Conservation (phyloP, 2,888 invertebrate genomes). For the Agonum fuliginosum region DNA sequence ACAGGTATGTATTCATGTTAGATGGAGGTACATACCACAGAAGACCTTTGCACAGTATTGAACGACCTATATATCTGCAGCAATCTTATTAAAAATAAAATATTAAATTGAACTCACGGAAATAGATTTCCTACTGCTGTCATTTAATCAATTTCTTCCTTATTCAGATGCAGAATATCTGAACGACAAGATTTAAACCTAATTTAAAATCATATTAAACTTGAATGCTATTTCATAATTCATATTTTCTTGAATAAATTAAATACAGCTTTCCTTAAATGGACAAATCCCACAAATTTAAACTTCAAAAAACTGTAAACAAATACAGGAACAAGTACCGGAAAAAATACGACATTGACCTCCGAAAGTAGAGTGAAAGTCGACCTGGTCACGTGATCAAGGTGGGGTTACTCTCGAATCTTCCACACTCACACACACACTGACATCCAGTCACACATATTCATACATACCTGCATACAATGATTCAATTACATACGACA, state of each 20-base stretch:
- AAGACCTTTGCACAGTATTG: too few relatives aligned
- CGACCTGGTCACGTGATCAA: background rate
- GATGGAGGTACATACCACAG: too few relatives aligned
- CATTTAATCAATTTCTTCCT: too few relatives aligned
- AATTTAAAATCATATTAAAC: background rate
- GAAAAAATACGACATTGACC: conserved; percentile 35
- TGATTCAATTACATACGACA: too few relatives aligned
- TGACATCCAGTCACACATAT: background rate
- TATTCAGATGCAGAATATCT: background rate
- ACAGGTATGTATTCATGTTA: too few relatives aligned
- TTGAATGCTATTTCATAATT: too few relatives aligned
- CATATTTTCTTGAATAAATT: background rate
- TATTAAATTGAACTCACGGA: too few relatives aligned
- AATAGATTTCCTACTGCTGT: too few relatives aligned
- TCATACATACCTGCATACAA: too few relatives aligned
- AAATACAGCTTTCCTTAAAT: background rate
- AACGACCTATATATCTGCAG: too few relatives aligned
- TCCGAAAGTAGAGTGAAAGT: conserved; percentile 35
- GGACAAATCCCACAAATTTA: background rate
- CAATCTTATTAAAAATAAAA: too few relatives aligned
- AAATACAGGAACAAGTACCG: conserved; percentile 14
- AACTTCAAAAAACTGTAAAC: background rate
- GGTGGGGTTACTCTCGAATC: conserved; percentile 7
- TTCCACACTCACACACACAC: conserved; percentile 1
- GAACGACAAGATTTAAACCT: background rate